phyloP scores from a whole-genome alignment of 2,888 invertebrate genomes.

The Patella depressa region DNA sequence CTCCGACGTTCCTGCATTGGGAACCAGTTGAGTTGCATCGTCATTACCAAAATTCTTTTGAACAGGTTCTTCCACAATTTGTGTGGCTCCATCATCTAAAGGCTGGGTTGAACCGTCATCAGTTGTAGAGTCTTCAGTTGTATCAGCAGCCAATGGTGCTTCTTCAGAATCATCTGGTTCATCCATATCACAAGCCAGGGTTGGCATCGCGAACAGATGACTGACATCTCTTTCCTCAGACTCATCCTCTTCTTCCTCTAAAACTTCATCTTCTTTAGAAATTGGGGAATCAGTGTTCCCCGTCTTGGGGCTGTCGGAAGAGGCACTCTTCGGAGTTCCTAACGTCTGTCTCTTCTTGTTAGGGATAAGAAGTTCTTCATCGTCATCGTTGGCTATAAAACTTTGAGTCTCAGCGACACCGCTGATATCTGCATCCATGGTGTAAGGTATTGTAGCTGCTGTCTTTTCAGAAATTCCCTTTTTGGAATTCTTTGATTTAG shows the following conservation, averaged over 20 bases:
- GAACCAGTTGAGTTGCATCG: slow-evolving; percentile 30
- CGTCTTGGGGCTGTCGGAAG: neutral
- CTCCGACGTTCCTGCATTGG: neutral
- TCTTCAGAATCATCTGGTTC: slow-evolving; percentile 16
- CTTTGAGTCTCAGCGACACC: slow-evolving; percentile 11
- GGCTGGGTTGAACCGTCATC: slow-evolving; percentile 6
- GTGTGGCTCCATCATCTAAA: slow-evolving; percentile 10
- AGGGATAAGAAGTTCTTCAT: neutral
- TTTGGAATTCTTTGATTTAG: neutral
- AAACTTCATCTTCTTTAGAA: slow-evolving; percentile 33
- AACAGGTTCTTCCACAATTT: slow-evolving; percentile 4
- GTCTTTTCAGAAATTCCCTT: neutral
- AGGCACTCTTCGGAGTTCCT: neutral
- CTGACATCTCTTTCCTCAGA: slow-evolving; percentile 40
- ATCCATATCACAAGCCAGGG: slow-evolving; percentile 48
- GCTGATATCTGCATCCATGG: slow-evolving; percentile 14
- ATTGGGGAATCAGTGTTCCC: neutral
- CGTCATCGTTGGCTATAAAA: neutral
- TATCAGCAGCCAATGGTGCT: slow-evolving; percentile 15
- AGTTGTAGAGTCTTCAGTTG: slow-evolving; percentile 15
- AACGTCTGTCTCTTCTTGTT: too few species aligned
- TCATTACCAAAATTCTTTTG: slow-evolving; percentile 15
- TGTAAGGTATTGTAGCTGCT: slow-evolving; percentile 17
- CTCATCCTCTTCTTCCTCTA: slow-evolving; percentile 35
- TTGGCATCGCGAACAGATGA: slow-evolving; percentile 48